These are phyloP conservation scores for Crotalus tigris DNA, from an alignment of 2,113 vertebrate species.

Conservation along the genomic window DNA sequence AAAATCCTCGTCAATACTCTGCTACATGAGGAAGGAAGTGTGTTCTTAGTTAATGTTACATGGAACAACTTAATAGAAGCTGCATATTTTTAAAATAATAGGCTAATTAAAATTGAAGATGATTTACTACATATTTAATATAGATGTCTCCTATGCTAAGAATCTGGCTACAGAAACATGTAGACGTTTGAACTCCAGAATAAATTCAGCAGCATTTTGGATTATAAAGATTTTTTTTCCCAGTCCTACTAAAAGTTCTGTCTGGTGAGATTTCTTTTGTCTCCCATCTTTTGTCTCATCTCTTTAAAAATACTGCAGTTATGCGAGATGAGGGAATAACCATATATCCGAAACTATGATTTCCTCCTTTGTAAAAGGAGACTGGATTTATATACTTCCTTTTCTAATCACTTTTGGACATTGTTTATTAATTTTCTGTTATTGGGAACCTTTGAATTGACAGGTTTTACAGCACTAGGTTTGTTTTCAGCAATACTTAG, in stretches of 20 bases:
- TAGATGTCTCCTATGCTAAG: background rate
- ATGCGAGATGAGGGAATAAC: no score
- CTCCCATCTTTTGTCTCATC: background rate
- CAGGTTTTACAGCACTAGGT: background rate
- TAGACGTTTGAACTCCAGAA: background rate
- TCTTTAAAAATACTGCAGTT: background rate
- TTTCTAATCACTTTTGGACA: no score
- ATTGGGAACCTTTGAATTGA: background rate
- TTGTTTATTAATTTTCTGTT: no score
- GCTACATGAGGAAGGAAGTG: background rate
- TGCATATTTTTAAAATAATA: background rate
- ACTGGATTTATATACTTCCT: no score
- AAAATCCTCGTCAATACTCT: background rate
- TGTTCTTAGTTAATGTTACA: no score
- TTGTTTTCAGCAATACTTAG: background rate
- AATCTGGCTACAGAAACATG: background rate
- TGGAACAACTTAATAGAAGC: background rate
- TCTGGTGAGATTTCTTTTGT: background rate
- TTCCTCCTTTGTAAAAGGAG: no score
- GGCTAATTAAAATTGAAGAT: background rate
- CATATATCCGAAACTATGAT: no score
- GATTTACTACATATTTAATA: background rate
- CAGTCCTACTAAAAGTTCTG: background rate
- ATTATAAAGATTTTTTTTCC: background rate
- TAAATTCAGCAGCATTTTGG: background rate